These are phyloP conservation scores for Psococerastis gibbosa DNA, from an alignment of 2,888 invertebrate species.

Conservation along the genomic window DNA sequence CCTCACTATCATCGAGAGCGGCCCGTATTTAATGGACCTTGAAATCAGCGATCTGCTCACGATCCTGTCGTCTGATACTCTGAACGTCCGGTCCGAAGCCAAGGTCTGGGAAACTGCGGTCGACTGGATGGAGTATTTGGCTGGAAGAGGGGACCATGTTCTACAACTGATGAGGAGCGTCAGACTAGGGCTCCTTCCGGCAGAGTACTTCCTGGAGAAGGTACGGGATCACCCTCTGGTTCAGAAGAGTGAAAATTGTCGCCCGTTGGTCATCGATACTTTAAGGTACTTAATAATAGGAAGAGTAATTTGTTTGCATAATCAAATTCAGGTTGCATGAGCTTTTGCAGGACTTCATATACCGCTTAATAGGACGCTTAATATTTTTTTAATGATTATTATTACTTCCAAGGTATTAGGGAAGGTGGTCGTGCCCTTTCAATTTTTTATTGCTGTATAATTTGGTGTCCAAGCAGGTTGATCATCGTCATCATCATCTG, in stretches of 20 bases:
- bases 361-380: too few species aligned
- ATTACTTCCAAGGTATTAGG: too few species aligned
- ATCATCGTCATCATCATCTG: too few species aligned
- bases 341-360: too few species aligned
- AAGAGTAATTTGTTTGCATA: too few species aligned
- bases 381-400: too few species aligned
- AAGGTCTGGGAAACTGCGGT: conserved; percentile 70
- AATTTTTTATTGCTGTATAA: too few species aligned
- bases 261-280: conserved; percentile 78
- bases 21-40: conserved; percentile 48
- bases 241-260: conserved; percentile 58
- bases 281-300: conserved; percentile 35
- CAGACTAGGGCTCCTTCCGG: conserved; percentile 64
- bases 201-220: conserved; percentile 76
- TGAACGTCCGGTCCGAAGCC: conserved; percentile 77
- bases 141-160: conserved; percentile 38
- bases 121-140: conserved; percentile 64
- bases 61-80: conserved; percentile 61
- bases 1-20: conserved; percentile 44
- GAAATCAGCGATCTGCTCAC: conserved; percentile 49
- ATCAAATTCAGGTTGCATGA: too few species aligned
- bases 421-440: too few species aligned
- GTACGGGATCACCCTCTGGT: conserved; percentile 76
- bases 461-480: too few species aligned
- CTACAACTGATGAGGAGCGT: conserved; percentile 63